Evolutionary conservation across 2,888 invertebrate species (phyloP).

Genomic region (Teinopalpus imperialis): DNA sequence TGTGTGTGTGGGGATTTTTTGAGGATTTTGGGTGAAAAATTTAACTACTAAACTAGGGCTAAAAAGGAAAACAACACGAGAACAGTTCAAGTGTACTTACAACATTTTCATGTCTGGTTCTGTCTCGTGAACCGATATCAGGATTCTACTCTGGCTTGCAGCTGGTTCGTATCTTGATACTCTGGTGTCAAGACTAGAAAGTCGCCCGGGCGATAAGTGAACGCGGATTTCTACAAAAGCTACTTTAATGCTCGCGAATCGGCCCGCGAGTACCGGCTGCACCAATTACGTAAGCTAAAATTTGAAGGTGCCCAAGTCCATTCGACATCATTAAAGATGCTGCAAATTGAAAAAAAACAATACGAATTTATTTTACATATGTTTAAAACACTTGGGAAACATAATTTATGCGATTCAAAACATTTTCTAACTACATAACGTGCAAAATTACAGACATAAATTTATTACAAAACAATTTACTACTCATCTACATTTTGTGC

Average conservation of each 20-base stretch:
- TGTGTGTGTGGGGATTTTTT: neutral
- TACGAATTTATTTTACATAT: constrained; percentile 7
- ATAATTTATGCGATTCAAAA: too few species aligned
- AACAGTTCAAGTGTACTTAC: constrained; percentile 26
- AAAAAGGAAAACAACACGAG: constrained; percentile 21
- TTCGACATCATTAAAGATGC: constrained; percentile 8
- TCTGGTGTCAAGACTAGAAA: neutral
- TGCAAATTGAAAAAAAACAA: constrained; percentile 10
- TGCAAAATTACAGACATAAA: constrained; percentile 6
- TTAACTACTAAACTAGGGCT: neutral
- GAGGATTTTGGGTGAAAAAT: constrained; percentile 2
- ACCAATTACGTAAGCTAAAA: neutral
- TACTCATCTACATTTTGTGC: constrained; percentile 6
- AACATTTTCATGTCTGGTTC: constrained; percentile 17
- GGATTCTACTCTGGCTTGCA: constrained; percentile 13
- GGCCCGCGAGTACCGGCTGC: neutral
- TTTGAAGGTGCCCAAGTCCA: constrained; percentile 7
- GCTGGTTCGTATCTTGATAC: neutral
- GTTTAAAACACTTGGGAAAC: constrained; percentile 5
- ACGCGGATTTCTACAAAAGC: neutral
- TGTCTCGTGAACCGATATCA: constrained; percentile 23
- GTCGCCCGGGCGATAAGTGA: neutral
- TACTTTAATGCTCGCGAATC: neutral
- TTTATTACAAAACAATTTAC: constrained; percentile 11
- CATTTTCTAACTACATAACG: constrained; percentile 2